Evolutionary conservation across 2,113 vertebrate genomes (phyloP), one percentile per base, ranked within the genome.

Genomic region (Aramus guarauna): DNA sequence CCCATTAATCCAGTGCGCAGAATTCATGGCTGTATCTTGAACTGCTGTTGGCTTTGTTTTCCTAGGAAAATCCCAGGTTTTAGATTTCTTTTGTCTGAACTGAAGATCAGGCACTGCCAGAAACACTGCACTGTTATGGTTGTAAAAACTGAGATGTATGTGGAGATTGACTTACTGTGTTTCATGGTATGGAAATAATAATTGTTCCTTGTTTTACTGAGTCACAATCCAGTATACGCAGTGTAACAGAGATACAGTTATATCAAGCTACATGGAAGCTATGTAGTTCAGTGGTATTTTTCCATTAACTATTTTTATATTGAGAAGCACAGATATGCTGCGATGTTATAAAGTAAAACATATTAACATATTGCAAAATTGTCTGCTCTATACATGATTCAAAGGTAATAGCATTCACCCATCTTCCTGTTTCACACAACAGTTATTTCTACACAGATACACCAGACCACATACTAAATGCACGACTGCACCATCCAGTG

Each of bases 391-490:
- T 11, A 75, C 6, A n/a, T 47, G 39, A 81, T 53, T 45, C 3
- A 76, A 93, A 95, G 30, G 56, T 21, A 58, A 56, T 15, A 67
- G 62, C 52, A 59, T 55, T 92, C 64, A 84, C 47, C 19, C 32
- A 48, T 71, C 81, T 67, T 36, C 21, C 20, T 58, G 18, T 36
- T 71, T 59, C 37, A 69, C 68, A 88, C 43, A 86, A 45, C 15
- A 58, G 4, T 48, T 87, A 37, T 10, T 43, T 68, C 1, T 2
- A 11, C 13, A 15, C 7, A 86, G 21, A 21, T 32, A 56, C 7
- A 52, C 5, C 37, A 72, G 12, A 47, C 3, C 22, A 34, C 32
- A 19, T 3, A 50, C 1, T 2, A 72, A 76, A 62, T 0, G 0
- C 10, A 10, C 0, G 3, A 4, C 60, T 71, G 20, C 10, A 56